Base-by-base conservation (phyloP, 2,797 vertebrate species). In the Manis javanica region DNA sequence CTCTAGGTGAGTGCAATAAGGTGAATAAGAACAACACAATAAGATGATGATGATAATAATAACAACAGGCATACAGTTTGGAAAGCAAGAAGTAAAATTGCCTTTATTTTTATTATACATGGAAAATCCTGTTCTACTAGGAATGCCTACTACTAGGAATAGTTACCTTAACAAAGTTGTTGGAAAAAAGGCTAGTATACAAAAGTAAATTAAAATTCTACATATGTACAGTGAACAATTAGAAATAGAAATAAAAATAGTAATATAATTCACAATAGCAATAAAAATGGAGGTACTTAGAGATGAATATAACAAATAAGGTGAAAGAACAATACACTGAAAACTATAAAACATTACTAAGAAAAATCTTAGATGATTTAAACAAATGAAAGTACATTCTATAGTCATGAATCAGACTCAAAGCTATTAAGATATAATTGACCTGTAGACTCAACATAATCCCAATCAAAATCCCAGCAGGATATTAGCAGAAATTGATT, bases 201-300 rank as follows among this genome's bases (percentile, higher is more conserved):
- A 87, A 93, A 91, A 86, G 61, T 59, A 77, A 92, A 82, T 66
- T 59, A 23, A 83, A 96, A 89, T 87, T 78, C 37, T 83, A 12
- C 69, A 72, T 59, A 53, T 23, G 13, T 46, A 18, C 39, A 92
- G 7, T 86, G 29, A 91, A 75, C 11, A 88, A n/a, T 16, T 91
- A 4, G 26, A 64, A 92, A 71, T 19, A 77, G 31, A 94, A 95
- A 68, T 64, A 84, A 68, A 95, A 95, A 61, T 5, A 87, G 34
- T 24, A 88, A 55, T 79, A 23, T 34, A 72, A 64, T 77, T 77
- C 23, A 77, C 15, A 42, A 69, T 12, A 92, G 14, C 49, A 92
- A 90, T 86, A 87, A 63, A 93, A 90, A 71, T 42, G n/a, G 29
- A 90, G n/a, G 81, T 64, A 66, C 18, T 72, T 74, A 71, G 26